Evolutionary conservation across 1,140 invertebrate species (phyloP).

Genomic region (honey bee (Apis mellifera)): DNA sequence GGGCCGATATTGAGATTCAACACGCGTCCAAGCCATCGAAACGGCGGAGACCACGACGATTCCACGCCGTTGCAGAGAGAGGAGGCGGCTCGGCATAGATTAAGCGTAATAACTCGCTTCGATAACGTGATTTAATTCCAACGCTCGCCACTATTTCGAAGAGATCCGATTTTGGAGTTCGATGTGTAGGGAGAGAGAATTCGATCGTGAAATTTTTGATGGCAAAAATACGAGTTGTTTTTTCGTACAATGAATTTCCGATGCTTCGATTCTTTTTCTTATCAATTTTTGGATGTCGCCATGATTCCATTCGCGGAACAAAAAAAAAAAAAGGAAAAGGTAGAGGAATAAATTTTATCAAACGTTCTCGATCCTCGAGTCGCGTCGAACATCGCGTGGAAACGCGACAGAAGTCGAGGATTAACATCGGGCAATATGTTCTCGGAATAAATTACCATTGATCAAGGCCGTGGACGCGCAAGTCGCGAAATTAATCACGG

Average conservation of each 20-base stretch:
- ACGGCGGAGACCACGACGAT: conserved; percentile 40
- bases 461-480: background rate
- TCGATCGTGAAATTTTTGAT: too few relatives aligned
- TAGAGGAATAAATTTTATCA: background rate
- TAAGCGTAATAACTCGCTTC: conserved; percentile 52
- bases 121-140: too few relatives aligned
- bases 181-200: too few relatives aligned
- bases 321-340: too few relatives aligned
- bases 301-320: too few relatives aligned
- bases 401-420: background rate
- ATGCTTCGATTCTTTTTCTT: too few relatives aligned
- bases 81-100: conserved; percentile 42
- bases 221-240: too few relatives aligned
- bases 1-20: conserved; percentile 68
- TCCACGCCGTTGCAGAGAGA: conserved; percentile 22
- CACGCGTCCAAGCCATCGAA: conserved; percentile 67
- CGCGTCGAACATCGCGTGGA: background rate
- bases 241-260: too few relatives aligned
- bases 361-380: background rate
- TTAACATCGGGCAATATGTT: conserved; percentile 18
- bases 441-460: conserved; percentile 28
- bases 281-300: too few relatives aligned
- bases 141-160: too few relatives aligned
- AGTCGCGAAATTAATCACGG: conserved; percentile 24
- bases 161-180: too few relatives aligned